Evolutionary conservation across 2,113 vertebrate genomes (phyloP).

Genomic region (Dasyurus viverrinus): DNA sequence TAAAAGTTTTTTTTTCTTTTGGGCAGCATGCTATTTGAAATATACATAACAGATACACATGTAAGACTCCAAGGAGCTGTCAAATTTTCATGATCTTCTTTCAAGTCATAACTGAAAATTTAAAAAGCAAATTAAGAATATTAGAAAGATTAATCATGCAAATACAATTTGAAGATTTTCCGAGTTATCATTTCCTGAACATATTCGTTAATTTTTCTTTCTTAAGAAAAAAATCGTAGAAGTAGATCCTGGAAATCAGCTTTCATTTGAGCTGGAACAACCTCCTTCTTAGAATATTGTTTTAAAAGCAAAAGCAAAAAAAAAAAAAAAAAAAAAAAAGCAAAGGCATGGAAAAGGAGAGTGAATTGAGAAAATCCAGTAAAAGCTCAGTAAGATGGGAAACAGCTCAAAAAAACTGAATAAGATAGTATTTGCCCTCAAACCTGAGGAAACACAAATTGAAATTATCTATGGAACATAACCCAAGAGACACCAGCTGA

Average conservation of each 20-base stretch:
- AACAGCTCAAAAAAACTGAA: background rate
- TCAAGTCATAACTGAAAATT: background rate
- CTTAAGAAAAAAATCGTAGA: background rate
- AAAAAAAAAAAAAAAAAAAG: background rate
- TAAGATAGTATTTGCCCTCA: background rate
- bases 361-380: background rate
- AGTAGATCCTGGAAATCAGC: background rate
- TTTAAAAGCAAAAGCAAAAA: background rate
- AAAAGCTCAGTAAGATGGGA: background rate
- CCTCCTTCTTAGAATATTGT: background rate
- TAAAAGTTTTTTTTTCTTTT: background rate
- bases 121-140: background rate
- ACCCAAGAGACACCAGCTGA: background rate
- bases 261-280: background rate
- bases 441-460: background rate
- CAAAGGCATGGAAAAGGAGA: background rate
- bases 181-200: background rate
- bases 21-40: background rate
- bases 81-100: background rate
- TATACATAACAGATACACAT: background rate
- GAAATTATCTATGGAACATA: background rate
- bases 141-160: background rate
- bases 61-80: background rate
- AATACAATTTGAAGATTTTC: background rate
- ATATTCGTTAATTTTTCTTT: background rate